Evolutionary conservation across 2,888 invertebrate genomes (phyloP), one percentile per base, ranked within the genome.

Genomic region (Metopia argyrocephala): DNA sequence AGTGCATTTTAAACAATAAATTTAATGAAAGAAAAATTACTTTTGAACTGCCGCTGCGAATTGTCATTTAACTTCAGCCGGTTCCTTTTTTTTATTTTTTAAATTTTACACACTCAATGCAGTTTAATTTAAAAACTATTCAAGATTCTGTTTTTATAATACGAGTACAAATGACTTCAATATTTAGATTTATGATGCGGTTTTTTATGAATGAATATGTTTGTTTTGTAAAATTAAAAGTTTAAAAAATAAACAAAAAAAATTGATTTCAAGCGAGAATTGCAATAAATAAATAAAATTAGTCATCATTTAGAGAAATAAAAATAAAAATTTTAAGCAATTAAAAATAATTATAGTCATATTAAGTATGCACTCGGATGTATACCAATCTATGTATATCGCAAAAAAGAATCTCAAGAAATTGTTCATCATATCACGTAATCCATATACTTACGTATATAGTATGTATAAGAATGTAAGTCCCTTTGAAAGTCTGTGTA

Each of bases 31-130:
- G 20, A 15, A 61, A 68, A 68, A 68, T 54, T 59, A 45, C 71
- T 45, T 71, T 78, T 78, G 65, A 71, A 46, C 21, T 65, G 65
- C 78, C 78, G 71, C 70, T 54, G 52, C 23, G 71, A 78, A 71
- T 65, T 64, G 57, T 56, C 48, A 57, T 50, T 7, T 48, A 70
- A 57, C 38, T 65, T 27, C 2, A 48, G 38, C 50, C 64, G 70
- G 45, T 50, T 70, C 64, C 7, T 28, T 70, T 76, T 57, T 31
- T 28, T 68, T 57, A 15, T 15, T 70, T 38, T 66, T 28, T 20
- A 18, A 31, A 25, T 27, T 64, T 50, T 28, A 15, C 23, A n/a
- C 18, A 46, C 25, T 50, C 6, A 45, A 59, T 61, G 50, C 59
- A 46, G 45, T 65, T 65, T 38, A 57, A 59, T 59, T 66, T 21